Percentiles rank a stretch among this genome's conserved stretches.
phyloP scores from a whole-genome alignment of 2,888 invertebrate genomes.

The Empis livida region DNA sequence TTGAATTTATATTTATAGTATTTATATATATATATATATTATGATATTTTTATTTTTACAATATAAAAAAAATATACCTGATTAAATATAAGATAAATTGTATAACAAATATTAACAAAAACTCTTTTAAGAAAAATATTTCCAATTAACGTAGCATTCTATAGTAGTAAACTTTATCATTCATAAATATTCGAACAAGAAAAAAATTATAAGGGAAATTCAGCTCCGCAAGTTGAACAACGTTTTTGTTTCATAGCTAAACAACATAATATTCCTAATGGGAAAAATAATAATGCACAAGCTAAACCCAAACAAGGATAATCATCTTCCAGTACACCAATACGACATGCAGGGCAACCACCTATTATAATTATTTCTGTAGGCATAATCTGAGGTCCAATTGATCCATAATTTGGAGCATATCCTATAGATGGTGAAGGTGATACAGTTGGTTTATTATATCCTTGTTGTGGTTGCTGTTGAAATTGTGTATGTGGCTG shows the following conservation, averaged over 20 bases:
- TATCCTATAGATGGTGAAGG: slow-evolving; percentile 27
- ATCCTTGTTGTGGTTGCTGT: slow-evolving; percentile 10
- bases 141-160: too few species aligned
- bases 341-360: slow-evolving; percentile 78
- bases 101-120: too few species aligned
- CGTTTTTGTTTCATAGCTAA: slow-evolving; percentile 68
- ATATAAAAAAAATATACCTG: too few species aligned
- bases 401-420: slow-evolving; percentile 39
- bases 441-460: slow-evolving; percentile 6
- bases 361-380: slow-evolving; percentile 73
- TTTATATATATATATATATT: too few species aligned
- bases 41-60: too few species aligned
- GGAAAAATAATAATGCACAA: slow-evolving; percentile 53
- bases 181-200: too few species aligned
- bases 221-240: slow-evolving; percentile 78
- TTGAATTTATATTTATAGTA: too few species aligned
- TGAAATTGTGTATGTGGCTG: slow-evolving; percentile 14
- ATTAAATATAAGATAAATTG: too few species aligned
- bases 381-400: slow-evolving; percentile 48
- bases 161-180: too few species aligned
- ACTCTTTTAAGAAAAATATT: too few species aligned
- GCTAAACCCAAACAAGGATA: slow-evolving; percentile 72
- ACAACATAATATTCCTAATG: slow-evolving; percentile 77
- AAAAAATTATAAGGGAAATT: slow-evolving; percentile 37
- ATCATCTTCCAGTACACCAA: slow-evolving; percentile 77